Evolutionary conservation across 2,113 vertebrate genomes (phyloP).

Genomic region (Riparia riparia): DNA sequence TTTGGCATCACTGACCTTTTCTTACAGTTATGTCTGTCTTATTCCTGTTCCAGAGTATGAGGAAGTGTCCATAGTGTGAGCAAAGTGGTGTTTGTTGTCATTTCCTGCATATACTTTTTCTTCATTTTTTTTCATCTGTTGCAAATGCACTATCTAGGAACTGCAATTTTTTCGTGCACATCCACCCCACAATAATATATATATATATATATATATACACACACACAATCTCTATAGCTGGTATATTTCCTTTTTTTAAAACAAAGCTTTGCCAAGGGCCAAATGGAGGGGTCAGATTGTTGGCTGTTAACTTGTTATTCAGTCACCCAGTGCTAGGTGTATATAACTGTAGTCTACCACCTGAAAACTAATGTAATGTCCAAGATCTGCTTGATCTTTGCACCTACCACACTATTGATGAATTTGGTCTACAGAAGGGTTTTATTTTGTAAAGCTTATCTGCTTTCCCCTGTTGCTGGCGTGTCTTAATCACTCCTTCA

Average conservation of each 20-base stretch:
- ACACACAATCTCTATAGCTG: not conserved
- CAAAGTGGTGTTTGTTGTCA: not conserved
- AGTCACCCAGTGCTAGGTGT: not conserved
- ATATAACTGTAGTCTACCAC: not conserved
- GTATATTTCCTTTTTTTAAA: not conserved
- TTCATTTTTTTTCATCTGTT: not conserved
- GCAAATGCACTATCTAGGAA: not conserved
- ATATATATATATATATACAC: no score
- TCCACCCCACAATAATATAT: rapidly evolving
- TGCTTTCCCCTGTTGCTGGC: not conserved
- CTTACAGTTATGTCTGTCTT: not conserved
- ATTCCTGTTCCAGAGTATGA: not conserved
- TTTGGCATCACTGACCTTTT: not conserved
- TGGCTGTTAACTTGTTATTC: not conserved
- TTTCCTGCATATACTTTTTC: not conserved
- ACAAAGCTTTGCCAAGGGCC: not conserved
- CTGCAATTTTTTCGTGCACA: not conserved
- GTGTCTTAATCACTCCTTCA: not conserved
- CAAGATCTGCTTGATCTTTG: not conserved
- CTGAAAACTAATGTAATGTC: not conserved
- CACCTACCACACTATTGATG: not conserved
- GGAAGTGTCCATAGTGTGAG: not conserved
- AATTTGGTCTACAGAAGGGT: not conserved
- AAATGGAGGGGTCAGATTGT: not conserved
- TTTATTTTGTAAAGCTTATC: not conserved